Base-by-base conservation (phyloP, 2,888 invertebrate genomes). In the Omphaloscelis lunosa region DNA sequence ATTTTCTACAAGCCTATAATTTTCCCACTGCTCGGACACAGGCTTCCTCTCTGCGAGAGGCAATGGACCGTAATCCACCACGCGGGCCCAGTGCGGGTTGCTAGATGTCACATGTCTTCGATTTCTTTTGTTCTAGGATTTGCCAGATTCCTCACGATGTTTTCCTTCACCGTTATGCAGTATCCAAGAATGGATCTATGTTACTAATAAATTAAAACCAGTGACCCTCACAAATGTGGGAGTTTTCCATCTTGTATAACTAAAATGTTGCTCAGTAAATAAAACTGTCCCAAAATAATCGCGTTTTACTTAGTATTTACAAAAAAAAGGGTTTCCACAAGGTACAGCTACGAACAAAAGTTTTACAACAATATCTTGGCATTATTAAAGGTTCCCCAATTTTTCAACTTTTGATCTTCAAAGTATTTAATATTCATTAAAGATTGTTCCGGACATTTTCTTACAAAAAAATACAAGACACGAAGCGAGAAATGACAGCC, bases 401-500 rank as follows among this genome's bases (percentile, higher is more conserved):
- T 61, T 82, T 29, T 41, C 62, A 12, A 66, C 58, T 72, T 82
- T 83, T 74, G 62, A 68, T 79, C 59, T 56, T 58, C 45, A 75
- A 80, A 75, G 80, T 80, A 84, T 84, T 82, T 84, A 82, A 84
- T 62, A 61, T 82, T 84, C 84, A 72, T 68, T 81, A 72, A 53
- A 84, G 62, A 80, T 69, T 81, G 75, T 82, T 63, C 48, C 41
- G 68, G 81, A 58, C 81, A 63, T 81, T 83, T 76, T 45, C 68
- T 63, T 34, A 34, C 34, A 77, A 71, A 75, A 82, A 81, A 87
- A 90, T 90, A 89, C 89, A 89, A 89, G 87, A 90, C 89, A 91
- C 88, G 93, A 93, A 92, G 88, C 90, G 91, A 89, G 87, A 93
- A 94, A 94, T 92, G 94, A 94, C 92, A 93, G 92, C 90, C 90